A percentile compares a stretch with the other conserved stretches of the same genome.
phyloP scores from a whole-genome alignment of 30 jellyfish, hydroid and myxozoan species.

The Phacellophora camtschatica region DNA sequence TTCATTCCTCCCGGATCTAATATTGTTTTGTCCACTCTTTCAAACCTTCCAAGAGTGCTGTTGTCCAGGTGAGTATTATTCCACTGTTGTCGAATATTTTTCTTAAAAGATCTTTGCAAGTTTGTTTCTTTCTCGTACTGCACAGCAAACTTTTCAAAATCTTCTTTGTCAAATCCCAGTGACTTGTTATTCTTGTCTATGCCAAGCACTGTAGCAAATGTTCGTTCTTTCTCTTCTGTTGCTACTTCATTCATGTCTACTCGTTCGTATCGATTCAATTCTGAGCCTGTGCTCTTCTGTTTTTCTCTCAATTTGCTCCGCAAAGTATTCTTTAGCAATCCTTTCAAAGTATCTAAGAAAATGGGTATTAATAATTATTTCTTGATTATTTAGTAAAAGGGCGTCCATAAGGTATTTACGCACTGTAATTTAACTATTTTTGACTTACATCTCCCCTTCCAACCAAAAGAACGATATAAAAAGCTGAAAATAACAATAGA shows the following conservation, averaged over 20 bases:
- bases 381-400: too few relatives aligned
- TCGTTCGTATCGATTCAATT: slow-evolving; percentile 29
- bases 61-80: neutral
- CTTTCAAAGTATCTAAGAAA: slow-evolving; percentile 61
- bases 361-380: too few relatives aligned
- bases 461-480: too few relatives aligned
- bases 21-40: slow-evolving; percentile 53
- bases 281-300: neutral
- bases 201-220: slow-evolving; percentile 17
- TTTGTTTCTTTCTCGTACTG: too few relatives aligned
- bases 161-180: slow-evolving; percentile 28
- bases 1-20: slow-evolving; percentile 56
- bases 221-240: slow-evolving; percentile 27
- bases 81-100: neutral
- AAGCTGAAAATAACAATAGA: too few relatives aligned
- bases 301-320: too few relatives aligned
- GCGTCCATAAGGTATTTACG: too few relatives aligned
- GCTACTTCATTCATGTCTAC: slow-evolving; percentile 60
- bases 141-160: neutral
- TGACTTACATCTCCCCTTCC: too few relatives aligned
- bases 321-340: neutral
- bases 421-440: too few relatives aligned
- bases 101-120: neutral
- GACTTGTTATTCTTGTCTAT: slow-evolving; percentile 10
- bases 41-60: neutral